phyloP scores from a whole-genome alignment of 2,888 invertebrate genomes.

The Parnassius glacialis region DNA sequence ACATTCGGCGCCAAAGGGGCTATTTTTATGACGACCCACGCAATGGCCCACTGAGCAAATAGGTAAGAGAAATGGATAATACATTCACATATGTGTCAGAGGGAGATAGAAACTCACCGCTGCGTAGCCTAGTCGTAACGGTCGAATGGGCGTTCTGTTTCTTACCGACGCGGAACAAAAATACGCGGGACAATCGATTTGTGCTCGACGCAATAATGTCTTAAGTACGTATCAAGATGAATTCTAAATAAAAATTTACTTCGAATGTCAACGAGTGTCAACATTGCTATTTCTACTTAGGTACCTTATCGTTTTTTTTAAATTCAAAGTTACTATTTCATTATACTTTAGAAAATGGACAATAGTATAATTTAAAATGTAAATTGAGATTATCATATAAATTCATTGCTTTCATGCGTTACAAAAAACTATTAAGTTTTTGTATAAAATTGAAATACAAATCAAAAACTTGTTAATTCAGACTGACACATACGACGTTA shows the following conservation, averaged over 20 bases:
- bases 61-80: slow-evolving; percentile 64
- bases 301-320: too few species aligned
- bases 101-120: slow-evolving; percentile 66
- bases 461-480: neutral
- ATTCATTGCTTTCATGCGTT: too few species aligned
- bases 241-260: too few species aligned
- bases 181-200: slow-evolving; percentile 79
- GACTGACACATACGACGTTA: slow-evolving; percentile 55
- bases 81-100: slow-evolving; percentile 68
- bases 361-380: too few species aligned
- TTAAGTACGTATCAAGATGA: slow-evolving; percentile 45
- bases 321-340: too few species aligned
- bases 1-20: slow-evolving; percentile 79
- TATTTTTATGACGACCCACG: slow-evolving; percentile 81
- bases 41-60: slow-evolving; percentile 78
- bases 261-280: too few species aligned
- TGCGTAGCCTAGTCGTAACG: slow-evolving; percentile 78
- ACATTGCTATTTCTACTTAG: too few species aligned
- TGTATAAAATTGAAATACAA: too few species aligned
- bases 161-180: slow-evolving; percentile 80
- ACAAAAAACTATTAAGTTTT: too few species aligned
- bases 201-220: slow-evolving; percentile 51
- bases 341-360: too few species aligned
- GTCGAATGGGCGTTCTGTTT: slow-evolving; percentile 82
- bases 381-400: too few species aligned